Percentiles rank a stretch among this genome's conserved stretches.
These are phyloP conservation scores for Caranx ignobilis DNA, from an alignment of 2,113 vertebrate species.

Conservation along the genomic window DNA sequence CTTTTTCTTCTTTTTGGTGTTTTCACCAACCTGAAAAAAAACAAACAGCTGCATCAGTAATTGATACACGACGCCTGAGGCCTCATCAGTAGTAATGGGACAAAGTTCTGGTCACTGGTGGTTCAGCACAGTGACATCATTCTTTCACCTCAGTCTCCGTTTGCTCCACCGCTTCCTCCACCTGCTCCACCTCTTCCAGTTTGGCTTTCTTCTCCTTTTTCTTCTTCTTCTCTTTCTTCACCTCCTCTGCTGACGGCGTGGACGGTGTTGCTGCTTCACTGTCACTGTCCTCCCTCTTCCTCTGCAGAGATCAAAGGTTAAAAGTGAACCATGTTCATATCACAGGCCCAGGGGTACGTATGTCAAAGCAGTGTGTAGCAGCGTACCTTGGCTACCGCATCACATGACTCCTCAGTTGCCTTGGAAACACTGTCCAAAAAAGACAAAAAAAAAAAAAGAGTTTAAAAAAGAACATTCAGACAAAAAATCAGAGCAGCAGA, in stretches of 20 bases:
- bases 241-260: constrained; percentile 8
- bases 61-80: too few relatives aligned
- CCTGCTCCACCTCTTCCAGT: constrained; percentile 18
- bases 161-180: not conserved
- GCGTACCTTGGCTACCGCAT: constrained; percentile 57
- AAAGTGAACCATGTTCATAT: too few relatives aligned
- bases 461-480: not conserved
- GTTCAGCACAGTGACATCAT: too few relatives aligned
- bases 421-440: constrained; percentile 21
- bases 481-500: too few relatives aligned
- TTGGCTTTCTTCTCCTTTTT: constrained; percentile 64
- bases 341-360: too few relatives aligned
- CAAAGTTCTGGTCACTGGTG: too few relatives aligned
- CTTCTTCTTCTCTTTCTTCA: constrained; percentile 71
- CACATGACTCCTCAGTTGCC: not conserved
- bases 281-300: constrained; percentile 71
- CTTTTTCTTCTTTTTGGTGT: constrained; percentile 80
- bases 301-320: constrained; percentile 55
- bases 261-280: not conserved
- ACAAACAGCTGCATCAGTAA: too few relatives aligned
- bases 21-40: constrained; percentile 57
- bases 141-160: constrained; percentile 29
- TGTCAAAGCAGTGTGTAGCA: too few relatives aligned
- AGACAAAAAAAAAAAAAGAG: not conserved
- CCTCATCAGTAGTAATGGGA: too few relatives aligned